These are phyloP conservation scores for Thalassarche chlororhynchos DNA, from an alignment of 2,113 vertebrate genomes.

Conservation along the genomic window DNA sequence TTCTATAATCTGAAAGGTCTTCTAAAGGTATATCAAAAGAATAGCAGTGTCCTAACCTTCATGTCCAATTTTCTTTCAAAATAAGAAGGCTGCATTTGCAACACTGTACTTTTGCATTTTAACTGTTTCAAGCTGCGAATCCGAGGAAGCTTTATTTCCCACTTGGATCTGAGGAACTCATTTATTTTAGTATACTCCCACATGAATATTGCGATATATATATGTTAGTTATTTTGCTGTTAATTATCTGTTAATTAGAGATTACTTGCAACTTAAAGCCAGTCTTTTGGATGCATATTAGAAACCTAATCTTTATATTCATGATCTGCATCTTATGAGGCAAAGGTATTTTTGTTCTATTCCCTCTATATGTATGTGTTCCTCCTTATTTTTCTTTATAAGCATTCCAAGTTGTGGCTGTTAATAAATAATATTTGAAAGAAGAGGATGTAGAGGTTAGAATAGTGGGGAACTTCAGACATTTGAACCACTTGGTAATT, in stretches of 20 bases:
- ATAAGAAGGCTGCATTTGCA: not conserved
- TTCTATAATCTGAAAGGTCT: not conserved
- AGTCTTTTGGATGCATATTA: not conserved
- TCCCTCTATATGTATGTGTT: not conserved
- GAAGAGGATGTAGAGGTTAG: not conserved
- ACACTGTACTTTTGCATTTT: not conserved
- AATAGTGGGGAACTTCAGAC: not conserved
- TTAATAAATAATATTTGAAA: not conserved
- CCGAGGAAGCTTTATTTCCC: not conserved
- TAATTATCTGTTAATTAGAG: not conserved
- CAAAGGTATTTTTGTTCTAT: not conserved
- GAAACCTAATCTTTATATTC: not conserved
- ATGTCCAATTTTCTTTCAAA: not conserved
- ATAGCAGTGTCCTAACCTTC: not conserved
- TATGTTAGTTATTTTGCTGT: not conserved
- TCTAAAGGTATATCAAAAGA: not conserved
- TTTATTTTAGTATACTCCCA: not conserved
- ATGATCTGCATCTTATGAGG: not conserved
- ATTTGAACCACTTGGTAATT: not conserved
- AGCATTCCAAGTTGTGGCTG: not conserved
- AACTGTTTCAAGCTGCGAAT: not conserved
- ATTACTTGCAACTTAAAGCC: not conserved
- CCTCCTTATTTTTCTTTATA: not conserved
- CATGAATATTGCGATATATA: not conserved
- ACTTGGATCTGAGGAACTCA: not conserved